These are phyloP conservation scores for Pygathrix nemaeus DNA, from an alignment of 2,113 vertebrate genomes.

Conservation along the genomic window DNA sequence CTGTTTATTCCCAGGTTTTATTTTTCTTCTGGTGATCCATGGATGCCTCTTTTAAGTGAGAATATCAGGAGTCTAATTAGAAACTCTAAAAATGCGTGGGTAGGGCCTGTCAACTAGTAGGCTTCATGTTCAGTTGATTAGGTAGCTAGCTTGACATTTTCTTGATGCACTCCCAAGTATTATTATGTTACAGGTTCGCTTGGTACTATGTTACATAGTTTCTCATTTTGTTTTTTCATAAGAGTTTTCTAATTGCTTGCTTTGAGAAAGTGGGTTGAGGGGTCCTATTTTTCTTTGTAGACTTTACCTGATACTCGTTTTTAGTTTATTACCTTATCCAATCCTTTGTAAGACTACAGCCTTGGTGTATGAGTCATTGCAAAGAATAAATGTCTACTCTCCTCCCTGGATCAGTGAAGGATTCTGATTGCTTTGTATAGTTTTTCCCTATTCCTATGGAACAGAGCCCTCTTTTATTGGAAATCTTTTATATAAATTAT, in stretches of 20 bases:
- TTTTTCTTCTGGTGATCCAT: background rate
- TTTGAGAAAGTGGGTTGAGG: background rate
- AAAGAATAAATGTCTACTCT: background rate
- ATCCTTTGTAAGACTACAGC: background rate
- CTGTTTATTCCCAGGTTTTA: background rate
- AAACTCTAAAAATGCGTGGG: background rate
- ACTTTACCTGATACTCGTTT: background rate
- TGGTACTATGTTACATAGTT: background rate
- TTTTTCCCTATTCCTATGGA: background rate
- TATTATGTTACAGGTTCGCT: background rate
- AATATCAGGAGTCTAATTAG: background rate
- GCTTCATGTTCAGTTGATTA: background rate
- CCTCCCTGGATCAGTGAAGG: background rate
- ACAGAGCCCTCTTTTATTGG: background rate
- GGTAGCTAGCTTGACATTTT: background rate
- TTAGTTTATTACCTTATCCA: background rate
- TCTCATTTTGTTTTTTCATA: background rate
- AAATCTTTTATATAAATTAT: background rate
- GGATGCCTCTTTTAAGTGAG: slow-evolving; percentile 31
- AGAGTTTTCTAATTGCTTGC: slow-evolving; percentile 32
- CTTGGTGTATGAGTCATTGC: background rate
- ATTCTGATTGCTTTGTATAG: background rate
- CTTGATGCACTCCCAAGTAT: background rate
- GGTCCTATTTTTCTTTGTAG: slow-evolving; percentile 20
- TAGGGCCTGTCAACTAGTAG: background rate